Evolutionary conservation across 2,797 vertebrate genomes (phyloP).

Genomic region (Enteromius treurensis): DNA sequence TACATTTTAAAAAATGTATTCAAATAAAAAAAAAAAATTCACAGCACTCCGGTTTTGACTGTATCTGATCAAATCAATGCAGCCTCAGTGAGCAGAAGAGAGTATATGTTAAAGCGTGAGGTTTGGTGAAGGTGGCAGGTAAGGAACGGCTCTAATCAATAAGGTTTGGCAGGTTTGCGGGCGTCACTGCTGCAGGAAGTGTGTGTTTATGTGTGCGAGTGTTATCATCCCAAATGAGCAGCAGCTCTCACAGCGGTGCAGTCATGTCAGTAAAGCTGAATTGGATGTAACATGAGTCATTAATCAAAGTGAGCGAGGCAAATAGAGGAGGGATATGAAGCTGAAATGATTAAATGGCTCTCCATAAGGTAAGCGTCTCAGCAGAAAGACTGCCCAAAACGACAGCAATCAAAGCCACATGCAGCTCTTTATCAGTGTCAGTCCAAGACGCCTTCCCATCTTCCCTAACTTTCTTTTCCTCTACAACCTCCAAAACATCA

Average conservation of each 20-base stretch:
- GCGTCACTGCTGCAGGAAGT: neutral
- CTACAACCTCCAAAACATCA: neutral
- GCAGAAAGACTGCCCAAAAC: conserved; percentile 68
- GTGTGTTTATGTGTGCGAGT: neutral
- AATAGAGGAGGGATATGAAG: conserved; percentile 42
- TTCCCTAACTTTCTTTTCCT: neutral
- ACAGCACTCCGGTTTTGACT: neutral
- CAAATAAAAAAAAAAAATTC: neutral
- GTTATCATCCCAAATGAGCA: conserved; percentile 29
- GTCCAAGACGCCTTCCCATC: conserved; percentile 5
- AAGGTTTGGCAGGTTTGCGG: neutral
- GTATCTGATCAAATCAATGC: neutral
- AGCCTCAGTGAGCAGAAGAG: neutral
- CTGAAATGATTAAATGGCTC: conserved; percentile 53
- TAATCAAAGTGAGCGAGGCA: conserved; percentile 24
- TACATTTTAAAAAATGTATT: neutral
- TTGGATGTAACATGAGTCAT: conserved; percentile 40
- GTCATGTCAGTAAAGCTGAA: conserved; percentile 54
- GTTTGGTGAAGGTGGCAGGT: neutral
- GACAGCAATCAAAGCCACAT: conserved; percentile 57
- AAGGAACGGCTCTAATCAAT: neutral
- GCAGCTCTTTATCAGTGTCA: conserved; percentile 60
- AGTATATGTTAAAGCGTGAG: neutral
- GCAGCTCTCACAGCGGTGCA: conserved; percentile 36
- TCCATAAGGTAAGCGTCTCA: conserved; percentile 59